Percentiles rank a stretch among this genome's conserved stretches.
Evolutionary conservation across 2,797 vertebrate genomes (phyloP).

Genomic region (Oceanodroma leucorhoa): DNA sequence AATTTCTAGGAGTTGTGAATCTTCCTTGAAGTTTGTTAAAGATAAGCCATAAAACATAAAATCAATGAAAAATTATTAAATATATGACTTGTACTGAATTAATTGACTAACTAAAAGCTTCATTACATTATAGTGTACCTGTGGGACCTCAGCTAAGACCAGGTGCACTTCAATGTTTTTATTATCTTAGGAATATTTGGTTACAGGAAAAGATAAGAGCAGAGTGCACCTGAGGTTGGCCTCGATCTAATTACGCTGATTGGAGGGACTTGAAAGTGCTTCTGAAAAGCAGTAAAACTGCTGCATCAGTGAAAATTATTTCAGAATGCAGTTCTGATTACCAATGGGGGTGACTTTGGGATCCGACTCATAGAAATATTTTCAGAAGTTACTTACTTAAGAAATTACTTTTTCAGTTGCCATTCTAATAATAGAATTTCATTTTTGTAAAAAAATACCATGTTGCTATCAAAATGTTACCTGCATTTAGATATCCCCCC

Average conservation of each 20-base stretch:
- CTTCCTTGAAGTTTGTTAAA: not conserved
- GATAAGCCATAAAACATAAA: not conserved
- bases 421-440: not conserved
- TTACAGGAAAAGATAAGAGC: not conserved
- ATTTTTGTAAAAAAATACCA: not conserved
- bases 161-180: not conserved
- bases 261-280: not conserved
- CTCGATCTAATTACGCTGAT: fast-evolving
- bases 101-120: not conserved
- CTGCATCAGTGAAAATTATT: not conserved
- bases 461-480: not conserved
- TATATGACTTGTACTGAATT: not conserved
- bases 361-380: not conserved
- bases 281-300: not conserved
- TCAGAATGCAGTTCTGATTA: not conserved
- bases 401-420: not conserved
- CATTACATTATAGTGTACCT: not conserved
- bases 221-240: not conserved
- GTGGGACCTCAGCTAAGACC: not conserved
- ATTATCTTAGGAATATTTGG: not conserved
- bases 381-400: not conserved
- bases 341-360: not conserved
- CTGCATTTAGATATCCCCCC: not conserved
- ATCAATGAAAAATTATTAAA: not conserved
- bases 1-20: not conserved